Evolutionary conservation across 2,113 vertebrate genomes (phyloP).

Genomic region (Anseranas semipalmata): DNA sequence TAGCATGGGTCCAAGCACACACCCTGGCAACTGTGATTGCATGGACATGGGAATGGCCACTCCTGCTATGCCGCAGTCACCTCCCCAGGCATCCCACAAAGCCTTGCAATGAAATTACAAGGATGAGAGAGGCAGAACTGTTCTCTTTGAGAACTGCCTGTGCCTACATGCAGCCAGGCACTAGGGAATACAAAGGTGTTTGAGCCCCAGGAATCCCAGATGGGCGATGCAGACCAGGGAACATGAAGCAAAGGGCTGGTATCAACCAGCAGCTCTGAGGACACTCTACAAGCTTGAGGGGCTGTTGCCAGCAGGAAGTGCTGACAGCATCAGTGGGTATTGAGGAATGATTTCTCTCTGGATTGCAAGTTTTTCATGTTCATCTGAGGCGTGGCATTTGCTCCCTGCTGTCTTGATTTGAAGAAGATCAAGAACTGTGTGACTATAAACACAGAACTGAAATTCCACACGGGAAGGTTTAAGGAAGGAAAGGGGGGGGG

Average conservation of each 20-base stretch:
- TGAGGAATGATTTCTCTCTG: background rate
- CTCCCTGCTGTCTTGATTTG: background rate
- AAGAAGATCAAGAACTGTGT: background rate
- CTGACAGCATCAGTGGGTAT: too few relatives aligned
- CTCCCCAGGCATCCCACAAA: background rate
- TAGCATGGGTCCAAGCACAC: background rate
- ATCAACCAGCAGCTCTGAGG: background rate
- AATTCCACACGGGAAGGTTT: background rate
- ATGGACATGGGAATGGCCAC: background rate
- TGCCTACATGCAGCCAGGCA: background rate
- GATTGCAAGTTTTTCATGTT: background rate
- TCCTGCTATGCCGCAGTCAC: background rate
- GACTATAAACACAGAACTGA: background rate
- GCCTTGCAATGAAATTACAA: background rate
- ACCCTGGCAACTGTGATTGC: background rate
- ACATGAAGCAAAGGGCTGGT: background rate
- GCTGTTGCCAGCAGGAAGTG: background rate
- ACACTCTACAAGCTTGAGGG: background rate
- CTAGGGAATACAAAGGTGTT: background rate
- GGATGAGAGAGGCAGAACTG: background rate
- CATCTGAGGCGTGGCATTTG: too few relatives aligned
- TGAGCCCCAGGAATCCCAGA: background rate
- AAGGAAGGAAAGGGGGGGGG: background rate
- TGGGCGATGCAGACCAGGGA: rapidly evolving
- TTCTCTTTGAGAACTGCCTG: background rate